Percentiles rank a stretch among this genome's conserved stretches.
phyloP scores from a whole-genome alignment of 2,888 invertebrate genomes.

The Ochropleura plecta region DNA sequence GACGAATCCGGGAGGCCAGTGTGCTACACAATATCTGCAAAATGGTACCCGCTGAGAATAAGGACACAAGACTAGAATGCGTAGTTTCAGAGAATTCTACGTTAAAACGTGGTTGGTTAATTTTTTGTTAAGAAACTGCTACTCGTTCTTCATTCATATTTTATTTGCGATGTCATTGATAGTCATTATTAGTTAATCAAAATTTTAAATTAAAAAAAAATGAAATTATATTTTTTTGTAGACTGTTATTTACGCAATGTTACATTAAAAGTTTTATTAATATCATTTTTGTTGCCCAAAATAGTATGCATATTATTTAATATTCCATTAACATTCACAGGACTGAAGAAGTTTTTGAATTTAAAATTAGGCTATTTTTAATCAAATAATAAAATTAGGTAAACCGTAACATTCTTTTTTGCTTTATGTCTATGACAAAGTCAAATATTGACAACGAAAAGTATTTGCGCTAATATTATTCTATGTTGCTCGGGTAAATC shows the following conservation, averaged over 20 bases:
- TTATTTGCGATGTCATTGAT: background rate
- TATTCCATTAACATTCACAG: conserved; percentile 23
- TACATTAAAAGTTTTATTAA: background rate
- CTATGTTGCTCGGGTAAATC: no score
- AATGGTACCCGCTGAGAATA: conserved; percentile 65
- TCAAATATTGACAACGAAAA: conserved; percentile 23
- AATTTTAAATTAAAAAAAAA: background rate
- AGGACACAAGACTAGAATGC: conserved; percentile 36
- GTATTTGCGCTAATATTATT: conserved; percentile 6
- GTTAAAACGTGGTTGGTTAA: conserved; percentile 2
- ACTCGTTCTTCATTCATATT: conserved; percentile 34
- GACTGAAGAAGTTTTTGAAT: conserved; percentile 28
- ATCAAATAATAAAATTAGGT: conserved; percentile 26
- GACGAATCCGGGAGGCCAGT: conserved; percentile 81
- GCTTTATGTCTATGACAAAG: conserved; percentile 24
- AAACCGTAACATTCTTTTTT: conserved; percentile 28
- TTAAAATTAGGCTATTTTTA: conserved; percentile 18
- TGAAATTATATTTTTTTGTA: no score
- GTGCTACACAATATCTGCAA: conserved; percentile 64
- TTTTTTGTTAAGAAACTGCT: conserved; percentile 1
- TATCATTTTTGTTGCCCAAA: background rate
- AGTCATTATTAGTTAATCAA: background rate
- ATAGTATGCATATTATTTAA: conserved; percentile 1
- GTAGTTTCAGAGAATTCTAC: conserved; percentile 47
- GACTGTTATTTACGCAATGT: no score